phyloP scores from a whole-genome alignment of 2,888 invertebrate species.

The Drosophila leonis region DNA sequence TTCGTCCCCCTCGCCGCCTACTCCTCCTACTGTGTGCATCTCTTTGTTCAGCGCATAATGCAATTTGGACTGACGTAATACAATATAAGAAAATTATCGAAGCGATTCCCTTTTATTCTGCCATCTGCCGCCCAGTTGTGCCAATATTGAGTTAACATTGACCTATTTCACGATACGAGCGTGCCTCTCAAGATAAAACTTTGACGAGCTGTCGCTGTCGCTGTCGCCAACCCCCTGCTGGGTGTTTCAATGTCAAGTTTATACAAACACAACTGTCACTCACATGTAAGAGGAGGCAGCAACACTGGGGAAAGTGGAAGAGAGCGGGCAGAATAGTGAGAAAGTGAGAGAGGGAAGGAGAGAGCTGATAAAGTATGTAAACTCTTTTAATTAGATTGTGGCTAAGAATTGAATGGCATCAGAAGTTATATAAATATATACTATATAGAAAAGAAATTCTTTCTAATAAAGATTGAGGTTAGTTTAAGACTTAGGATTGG shows the following conservation, averaged over 20 bases:
- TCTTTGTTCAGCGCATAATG: conserved; percentile 26
- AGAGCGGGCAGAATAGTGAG: neutral
- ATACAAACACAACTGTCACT: conserved; percentile 3
- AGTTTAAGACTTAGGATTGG: neutral
- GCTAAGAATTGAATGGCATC: neutral
- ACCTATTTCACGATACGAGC: conserved; percentile 37
- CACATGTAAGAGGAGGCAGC: neutral
- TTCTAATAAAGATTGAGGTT: neutral
- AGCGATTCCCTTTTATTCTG: conserved; percentile 22
- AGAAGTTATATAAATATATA: neutral
- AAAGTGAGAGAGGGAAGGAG: neutral
- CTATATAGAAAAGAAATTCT: neutral
- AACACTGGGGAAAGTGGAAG: neutral
- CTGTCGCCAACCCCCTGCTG: conserved; percentile 6
- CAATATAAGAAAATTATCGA: conserved; percentile 12
- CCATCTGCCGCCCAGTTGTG: conserved; percentile 52
- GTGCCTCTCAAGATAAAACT: conserved; percentile 11
- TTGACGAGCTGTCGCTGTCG: conserved; percentile 2
- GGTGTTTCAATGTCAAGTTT: conserved; percentile 27
- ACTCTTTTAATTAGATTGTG: neutral
- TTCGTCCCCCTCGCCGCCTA: neutral
- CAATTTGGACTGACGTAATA: conserved; percentile 51
- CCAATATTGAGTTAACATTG: conserved; percentile 65
- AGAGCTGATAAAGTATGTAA: neutral
- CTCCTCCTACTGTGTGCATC: conserved; percentile 6